Base-by-base conservation (phyloP, 1,140 invertebrate species). In the Penaeus chinensis region DNA sequence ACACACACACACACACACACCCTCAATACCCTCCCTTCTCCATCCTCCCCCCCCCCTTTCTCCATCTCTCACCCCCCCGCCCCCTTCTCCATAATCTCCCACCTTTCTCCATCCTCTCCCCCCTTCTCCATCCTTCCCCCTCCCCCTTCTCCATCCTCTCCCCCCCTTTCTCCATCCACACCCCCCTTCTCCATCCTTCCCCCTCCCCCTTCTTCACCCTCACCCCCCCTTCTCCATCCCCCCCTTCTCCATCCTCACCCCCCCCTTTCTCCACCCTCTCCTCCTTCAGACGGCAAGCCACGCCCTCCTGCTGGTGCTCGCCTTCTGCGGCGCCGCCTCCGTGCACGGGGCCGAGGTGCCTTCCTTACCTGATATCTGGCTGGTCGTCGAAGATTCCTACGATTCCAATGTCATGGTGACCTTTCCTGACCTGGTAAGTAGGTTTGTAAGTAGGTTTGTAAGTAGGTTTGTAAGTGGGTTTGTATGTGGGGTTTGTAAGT, bases 371-470 rank as follows among this genome's bases (percentile, higher is more conserved):
- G 85, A 87, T n/a, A 82, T 87, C 19, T 87, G 79, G 85, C 71
- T 42, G 66, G 71, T 82, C 24, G 85, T 87, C n/a, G 80, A 87
- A 22, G 69, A 42, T 32, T 87, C 85, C 5, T 87, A 82, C 27
- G 85, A 87, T 11, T 82, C 85, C 18, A 10, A 37, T 18, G 79
- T 87, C 60, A 77, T 37, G 7, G 71, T 87, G 18, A 65, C 54
- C 54, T 82, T 87, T 32, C 69, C 85, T 20, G 54, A 62, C 32
- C 18, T 87, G 27, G 85, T 87, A n/a, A 82, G 85, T 77, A 11
- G 37, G 11, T 54, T 54, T 54, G 54, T 13, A 54, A 11, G 54
- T 16, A 13, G 74, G 20, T 20, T 32, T 24, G 32, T 24, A 37
- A 77, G 37, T 24, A 3, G 4, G 37, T 4, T 24, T n/a, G 74